Evolutionary conservation across 2,797 vertebrate genomes (phyloP), one percentile per base, ranked within the genome.

Genomic region (Manis javanica): DNA sequence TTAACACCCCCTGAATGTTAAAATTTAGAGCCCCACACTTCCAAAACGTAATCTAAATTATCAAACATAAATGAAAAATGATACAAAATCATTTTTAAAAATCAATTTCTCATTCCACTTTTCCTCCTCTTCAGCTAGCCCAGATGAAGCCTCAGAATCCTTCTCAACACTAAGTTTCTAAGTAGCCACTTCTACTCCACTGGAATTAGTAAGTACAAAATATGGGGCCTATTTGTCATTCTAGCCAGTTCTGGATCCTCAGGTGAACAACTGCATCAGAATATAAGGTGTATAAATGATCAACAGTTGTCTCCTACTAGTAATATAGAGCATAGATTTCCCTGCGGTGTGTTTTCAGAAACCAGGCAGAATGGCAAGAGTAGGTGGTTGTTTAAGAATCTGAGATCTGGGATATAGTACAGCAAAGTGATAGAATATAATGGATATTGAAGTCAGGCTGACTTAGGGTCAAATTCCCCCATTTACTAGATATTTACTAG

Each of bases 11-110:
- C 63, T 59, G 29, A 66, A 89, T 66, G n/a, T 16, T 59, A 82
- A 89, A 87, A 18, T 37, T 1, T 39, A 16, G 31, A 87, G 53
- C 7, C 86, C 21, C 29, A 1, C 34, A 49, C 46, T 69, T 86
- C 51, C 51, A 94, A 92, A 96, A 69, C 39, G 29, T 39, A 90
- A 75, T 55, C 31, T 12, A 55, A 96, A 64, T 59, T 51, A 49
- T 69, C 68, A 77, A 82, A 94, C 16, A 26, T 51, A 63, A 79
- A 12, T 46, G 11, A 46, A 46, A 46, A 46, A 46, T 46, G 46
- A 46, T 46, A 46, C 10, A 46, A 46, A 46, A 46, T 46, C 11
- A 46, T 46, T 46, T 46, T 46, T 11, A 46, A 46, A 86, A 57
- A n/a, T 74, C 15, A 13, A 55, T 63, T 85, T 21, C 34, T 74